A percentile compares a stretch with the other conserved stretches of the same genome.
Evolutionary conservation across 2,888 invertebrate genomes (phyloP).

Genomic region (Eristalis pertinax): DNA sequence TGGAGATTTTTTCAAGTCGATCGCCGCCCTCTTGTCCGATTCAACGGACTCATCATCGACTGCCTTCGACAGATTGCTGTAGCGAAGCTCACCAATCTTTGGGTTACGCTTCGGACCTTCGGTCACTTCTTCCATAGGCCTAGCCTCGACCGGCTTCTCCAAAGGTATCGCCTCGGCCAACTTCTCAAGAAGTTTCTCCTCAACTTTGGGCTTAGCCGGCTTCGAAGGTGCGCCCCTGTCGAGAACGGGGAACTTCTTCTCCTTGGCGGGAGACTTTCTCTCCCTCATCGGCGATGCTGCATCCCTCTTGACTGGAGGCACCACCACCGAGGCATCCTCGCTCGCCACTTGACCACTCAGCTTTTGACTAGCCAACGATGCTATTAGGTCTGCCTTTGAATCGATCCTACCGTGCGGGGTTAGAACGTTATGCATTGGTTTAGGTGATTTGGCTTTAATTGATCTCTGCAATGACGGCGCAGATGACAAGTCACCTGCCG

Average conservation of each 20-base stretch:
- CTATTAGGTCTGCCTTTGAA: slow-evolving; percentile 59
- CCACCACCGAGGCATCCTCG: slow-evolving; percentile 39
- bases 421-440: slow-evolving; percentile 62
- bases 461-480: slow-evolving; percentile 45
- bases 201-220: not conserved
- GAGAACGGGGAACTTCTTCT: not conserved
- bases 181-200: not conserved
- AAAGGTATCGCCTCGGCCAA: not conserved
- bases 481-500: slow-evolving; percentile 50
- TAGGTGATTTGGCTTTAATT: slow-evolving; percentile 61
- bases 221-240: not conserved
- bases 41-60: slow-evolving; percentile 18
- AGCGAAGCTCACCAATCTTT: slow-evolving; percentile 55
- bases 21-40: not conserved
- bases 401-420: slow-evolving; percentile 62
- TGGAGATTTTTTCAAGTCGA: not conserved
- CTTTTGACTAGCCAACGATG: slow-evolving; percentile 57
- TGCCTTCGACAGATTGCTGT: slow-evolving; percentile 44
- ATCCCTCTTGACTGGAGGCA: slow-evolving; percentile 2
- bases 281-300: slow-evolving; percentile 9
- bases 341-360: slow-evolving; percentile 33
- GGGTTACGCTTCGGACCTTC: slow-evolving; percentile 36
- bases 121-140: not conserved
- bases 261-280: not conserved
- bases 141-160: not conserved